These are phyloP conservation scores for Herpetotheres cachinnans DNA, from an alignment of 2,113 vertebrate genomes.

Conservation along the genomic window DNA sequence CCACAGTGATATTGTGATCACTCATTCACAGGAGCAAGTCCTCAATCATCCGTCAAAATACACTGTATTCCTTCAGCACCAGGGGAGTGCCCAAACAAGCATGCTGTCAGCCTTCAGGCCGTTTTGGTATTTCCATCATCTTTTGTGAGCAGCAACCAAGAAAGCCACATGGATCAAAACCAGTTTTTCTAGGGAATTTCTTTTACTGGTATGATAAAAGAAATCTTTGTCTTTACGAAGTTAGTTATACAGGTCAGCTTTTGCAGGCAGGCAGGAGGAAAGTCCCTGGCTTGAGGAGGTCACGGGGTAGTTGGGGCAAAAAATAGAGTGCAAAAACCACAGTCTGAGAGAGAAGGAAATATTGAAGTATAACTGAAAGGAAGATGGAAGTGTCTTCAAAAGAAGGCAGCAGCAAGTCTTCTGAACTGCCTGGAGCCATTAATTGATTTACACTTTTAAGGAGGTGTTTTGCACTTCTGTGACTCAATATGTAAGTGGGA, in stretches of 20 bases:
- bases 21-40: neutral
- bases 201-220: neutral
- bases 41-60: neutral
- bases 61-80: neutral
- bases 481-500: neutral
- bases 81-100: neutral
- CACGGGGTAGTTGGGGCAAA: neutral
- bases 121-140: neutral
- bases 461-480: neutral
- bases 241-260: neutral
- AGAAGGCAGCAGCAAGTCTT: neutral
- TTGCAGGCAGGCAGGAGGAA: neutral
- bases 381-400: neutral
- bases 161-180: neutral
- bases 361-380: neutral
- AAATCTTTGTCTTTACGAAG: neutral
- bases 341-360: neutral
- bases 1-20: neutral
- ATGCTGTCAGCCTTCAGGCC: neutral
- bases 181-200: neutral
- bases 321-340: neutral
- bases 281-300: neutral
- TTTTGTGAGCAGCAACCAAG: neutral
- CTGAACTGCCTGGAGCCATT: neutral
- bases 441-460: neutral